Percentiles rank a stretch among this genome's conserved stretches.
Conservation (phyloP, 2,113 vertebrate species). For the Orientallactaga bullata region DNA sequence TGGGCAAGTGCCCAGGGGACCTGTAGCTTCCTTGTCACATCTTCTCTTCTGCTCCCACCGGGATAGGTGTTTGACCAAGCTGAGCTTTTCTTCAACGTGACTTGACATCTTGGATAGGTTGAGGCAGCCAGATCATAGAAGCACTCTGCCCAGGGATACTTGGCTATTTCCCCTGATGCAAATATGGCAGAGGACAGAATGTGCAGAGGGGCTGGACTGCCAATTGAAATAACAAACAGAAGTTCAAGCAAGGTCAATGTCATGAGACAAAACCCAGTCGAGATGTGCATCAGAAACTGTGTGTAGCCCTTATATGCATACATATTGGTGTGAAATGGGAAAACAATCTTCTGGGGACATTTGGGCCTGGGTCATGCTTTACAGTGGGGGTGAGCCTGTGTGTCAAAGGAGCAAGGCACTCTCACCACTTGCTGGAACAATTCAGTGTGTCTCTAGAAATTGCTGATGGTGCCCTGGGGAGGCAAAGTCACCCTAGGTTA, state of each 20-base stretch:
- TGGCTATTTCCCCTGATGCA: background rate
- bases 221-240: background rate
- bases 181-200: background rate
- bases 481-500: background rate
- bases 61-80: background rate
- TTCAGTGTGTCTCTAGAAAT: background rate
- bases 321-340: too few species aligned
- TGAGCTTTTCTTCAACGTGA: background rate
- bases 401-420: rapidly evolving
- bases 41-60: background rate
- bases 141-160: background rate
- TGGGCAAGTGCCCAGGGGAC: background rate
- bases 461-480: background rate
- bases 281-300: too few species aligned
- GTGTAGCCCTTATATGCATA: too few species aligned
- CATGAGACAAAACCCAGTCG: too few species aligned
- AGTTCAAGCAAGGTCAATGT: conserved; percentile 1
- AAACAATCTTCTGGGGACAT: too few species aligned
- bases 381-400: background rate
- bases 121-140: background rate
- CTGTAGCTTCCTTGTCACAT: too few species aligned
- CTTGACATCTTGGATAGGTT: background rate
- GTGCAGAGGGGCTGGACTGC: background rate
- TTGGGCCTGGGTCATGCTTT: background rate
- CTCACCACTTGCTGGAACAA: background rate